A percentile compares a stretch with the other conserved stretches of the same genome.
These are phyloP conservation scores for Xyrichtys novacula DNA, from an alignment of 2,797 vertebrate species.

Conservation along the genomic window DNA sequence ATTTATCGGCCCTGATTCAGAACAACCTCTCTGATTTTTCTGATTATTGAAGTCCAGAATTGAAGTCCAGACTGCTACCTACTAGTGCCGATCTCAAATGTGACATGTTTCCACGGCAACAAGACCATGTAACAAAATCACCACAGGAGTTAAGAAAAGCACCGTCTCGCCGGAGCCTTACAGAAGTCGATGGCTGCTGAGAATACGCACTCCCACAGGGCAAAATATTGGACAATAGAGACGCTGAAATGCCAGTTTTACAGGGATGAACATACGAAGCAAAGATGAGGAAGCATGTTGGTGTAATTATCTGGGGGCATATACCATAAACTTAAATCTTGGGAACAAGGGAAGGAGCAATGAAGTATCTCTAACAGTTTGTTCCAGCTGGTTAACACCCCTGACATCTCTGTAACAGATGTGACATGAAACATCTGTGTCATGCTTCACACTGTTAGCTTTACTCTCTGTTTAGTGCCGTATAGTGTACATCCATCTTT, in stretches of 20 bases:
- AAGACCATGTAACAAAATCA: conserved; percentile 65
- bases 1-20: conserved; percentile 27
- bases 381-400: conserved; percentile 40
- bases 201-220: conserved; percentile 16
- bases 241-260: conserved; percentile 23
- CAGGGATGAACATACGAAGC: conserved; percentile 4
- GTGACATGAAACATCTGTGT: conserved; percentile 39
- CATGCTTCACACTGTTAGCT: conserved; percentile 20
- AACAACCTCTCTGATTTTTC: conserved; percentile 28
- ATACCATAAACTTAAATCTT: conserved; percentile 9
- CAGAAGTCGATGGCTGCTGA: conserved; percentile 51
- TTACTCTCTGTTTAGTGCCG: not conserved
- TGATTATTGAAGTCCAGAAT: conserved; percentile 52
- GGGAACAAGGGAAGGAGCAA: conserved; percentile 3
- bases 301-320: conserved; percentile 24
- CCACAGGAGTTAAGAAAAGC: conserved; percentile 63
- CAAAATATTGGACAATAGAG: conserved; percentile 7
- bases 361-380: conserved; percentile 22
- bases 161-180: conserved; percentile 42
- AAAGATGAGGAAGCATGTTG: not conserved
- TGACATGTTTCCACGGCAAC: conserved; percentile 80
- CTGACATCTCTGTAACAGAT: conserved; percentile 37
- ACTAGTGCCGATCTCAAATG: conserved; percentile 68
- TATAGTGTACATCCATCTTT: conserved; percentile 14
- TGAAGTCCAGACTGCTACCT: conserved; percentile 57